Conservation (phyloP, 2,888 invertebrate species). For the Trissolcus brochymenae region DNA sequence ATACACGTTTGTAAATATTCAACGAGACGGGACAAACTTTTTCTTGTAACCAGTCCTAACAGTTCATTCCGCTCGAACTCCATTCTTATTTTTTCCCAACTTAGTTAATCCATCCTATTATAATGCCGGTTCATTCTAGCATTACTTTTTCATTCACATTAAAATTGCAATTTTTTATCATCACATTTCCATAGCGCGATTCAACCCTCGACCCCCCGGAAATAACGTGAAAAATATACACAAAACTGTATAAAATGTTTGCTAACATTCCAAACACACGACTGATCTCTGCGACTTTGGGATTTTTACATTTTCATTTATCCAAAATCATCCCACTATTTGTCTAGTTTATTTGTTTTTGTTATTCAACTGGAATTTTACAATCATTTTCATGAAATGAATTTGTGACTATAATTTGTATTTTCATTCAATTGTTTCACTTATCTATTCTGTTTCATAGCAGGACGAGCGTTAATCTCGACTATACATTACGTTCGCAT, state of each 20-base stretch:
- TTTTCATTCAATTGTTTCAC: too few relatives aligned
- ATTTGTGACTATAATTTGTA: too few relatives aligned
- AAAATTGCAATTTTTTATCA: not conserved
- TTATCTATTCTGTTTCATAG: too few relatives aligned
- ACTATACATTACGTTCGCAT: too few relatives aligned
- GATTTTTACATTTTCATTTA: too few relatives aligned
- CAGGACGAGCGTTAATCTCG: too few relatives aligned
- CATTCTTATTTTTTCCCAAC: not conserved
- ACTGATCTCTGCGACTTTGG: too few relatives aligned
- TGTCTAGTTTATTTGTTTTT: too few relatives aligned
- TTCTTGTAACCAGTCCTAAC: not conserved
- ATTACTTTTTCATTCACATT: constrained; percentile 25
- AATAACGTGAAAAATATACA: constrained; percentile 4
- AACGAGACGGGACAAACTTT: constrained; percentile 1
- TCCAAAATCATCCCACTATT: too few relatives aligned
- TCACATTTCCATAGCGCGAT: constrained; percentile 7
- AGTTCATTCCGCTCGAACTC: not conserved
- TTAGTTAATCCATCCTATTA: not conserved
- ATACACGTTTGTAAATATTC: too few relatives aligned
- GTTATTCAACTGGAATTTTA: too few relatives aligned
- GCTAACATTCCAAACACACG: not conserved
- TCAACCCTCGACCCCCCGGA: constrained; percentile 9
- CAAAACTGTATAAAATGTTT: not conserved
- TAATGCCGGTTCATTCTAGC: not conserved
- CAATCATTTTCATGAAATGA: too few relatives aligned